These are phyloP conservation scores for Globia sparganii DNA, from an alignment of 2,888 invertebrate genomes.

Conservation along the genomic window DNA sequence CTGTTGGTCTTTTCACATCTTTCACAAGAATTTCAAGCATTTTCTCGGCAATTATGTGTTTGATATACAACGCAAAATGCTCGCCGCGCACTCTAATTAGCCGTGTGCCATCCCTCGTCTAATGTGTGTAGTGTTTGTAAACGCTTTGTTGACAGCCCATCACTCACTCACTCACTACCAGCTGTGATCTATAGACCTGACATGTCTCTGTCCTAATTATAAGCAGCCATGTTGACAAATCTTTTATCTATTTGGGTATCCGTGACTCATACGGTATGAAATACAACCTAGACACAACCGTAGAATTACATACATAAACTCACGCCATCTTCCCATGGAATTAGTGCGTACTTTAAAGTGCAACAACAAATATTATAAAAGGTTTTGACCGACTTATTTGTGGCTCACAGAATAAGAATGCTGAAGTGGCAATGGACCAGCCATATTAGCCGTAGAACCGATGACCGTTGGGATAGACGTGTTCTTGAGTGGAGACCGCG, in stretches of 20 bases:
- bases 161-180: conserved; percentile 30
- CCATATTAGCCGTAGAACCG: too few relatives aligned
- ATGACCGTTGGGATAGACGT: too few relatives aligned
- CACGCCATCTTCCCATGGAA: background rate
- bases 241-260: conserved; percentile 2
- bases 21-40: background rate
- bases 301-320: background rate
- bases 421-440: too few relatives aligned
- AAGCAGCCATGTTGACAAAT: background rate
- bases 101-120: conserved; percentile 18
- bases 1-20: background rate
- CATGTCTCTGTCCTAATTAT: conserved; percentile 1
- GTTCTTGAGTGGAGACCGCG: too few relatives aligned
- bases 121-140: conserved; percentile 18
- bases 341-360: background rate
- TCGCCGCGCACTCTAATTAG: conserved; percentile 37
- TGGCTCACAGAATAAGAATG: too few relatives aligned
- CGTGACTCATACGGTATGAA: background rate
- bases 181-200: conserved; percentile 15
- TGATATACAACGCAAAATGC: conserved; percentile 12
- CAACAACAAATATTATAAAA: background rate
- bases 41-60: background rate
- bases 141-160: conserved; percentile 41
- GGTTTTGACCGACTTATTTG: background rate
- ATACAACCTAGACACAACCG: background rate